phyloP scores from a whole-genome alignment of 2,113 vertebrate genomes.

The Percina caprodes region DNA sequence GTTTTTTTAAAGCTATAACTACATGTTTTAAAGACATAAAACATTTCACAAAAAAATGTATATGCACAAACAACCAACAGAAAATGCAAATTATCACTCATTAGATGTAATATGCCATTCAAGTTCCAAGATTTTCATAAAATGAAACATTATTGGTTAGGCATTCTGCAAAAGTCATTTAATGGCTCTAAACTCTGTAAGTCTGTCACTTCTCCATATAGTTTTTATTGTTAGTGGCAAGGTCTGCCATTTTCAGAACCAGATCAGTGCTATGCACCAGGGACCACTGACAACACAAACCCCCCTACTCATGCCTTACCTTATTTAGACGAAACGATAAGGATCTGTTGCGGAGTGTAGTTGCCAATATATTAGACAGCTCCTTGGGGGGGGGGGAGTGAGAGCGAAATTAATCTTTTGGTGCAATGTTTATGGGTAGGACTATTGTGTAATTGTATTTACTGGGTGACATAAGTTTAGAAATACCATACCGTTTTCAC shows the following conservation, averaged over 20 bases:
- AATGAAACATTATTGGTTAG: background rate
- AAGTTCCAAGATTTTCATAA: background rate
- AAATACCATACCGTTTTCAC: conserved; percentile 4
- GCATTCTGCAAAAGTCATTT: background rate
- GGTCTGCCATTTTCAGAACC: background rate
- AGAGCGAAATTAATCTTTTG: background rate
- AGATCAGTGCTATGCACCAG: background rate
- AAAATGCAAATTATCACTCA: background rate
- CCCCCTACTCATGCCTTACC: conserved; percentile 14
- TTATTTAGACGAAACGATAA: accelerated
- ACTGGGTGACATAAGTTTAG: background rate
- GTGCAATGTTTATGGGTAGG: background rate
- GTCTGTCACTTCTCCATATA: background rate
- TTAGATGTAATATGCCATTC: background rate
- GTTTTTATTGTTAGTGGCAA: background rate
- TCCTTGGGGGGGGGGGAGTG: conserved; percentile 7
- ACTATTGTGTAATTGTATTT: background rate
- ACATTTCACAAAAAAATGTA: background rate
- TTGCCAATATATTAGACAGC: background rate
- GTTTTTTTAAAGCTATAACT: background rate
- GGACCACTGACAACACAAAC: background rate
- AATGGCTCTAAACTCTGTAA: background rate
- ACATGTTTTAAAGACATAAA: background rate
- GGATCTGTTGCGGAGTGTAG: accelerated
- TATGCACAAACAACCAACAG: background rate